Evolutionary conservation across 2,797 vertebrate species (phyloP), one percentile per base, ranked within the genome.

Genomic region (Apodemus agrarius): DNA sequence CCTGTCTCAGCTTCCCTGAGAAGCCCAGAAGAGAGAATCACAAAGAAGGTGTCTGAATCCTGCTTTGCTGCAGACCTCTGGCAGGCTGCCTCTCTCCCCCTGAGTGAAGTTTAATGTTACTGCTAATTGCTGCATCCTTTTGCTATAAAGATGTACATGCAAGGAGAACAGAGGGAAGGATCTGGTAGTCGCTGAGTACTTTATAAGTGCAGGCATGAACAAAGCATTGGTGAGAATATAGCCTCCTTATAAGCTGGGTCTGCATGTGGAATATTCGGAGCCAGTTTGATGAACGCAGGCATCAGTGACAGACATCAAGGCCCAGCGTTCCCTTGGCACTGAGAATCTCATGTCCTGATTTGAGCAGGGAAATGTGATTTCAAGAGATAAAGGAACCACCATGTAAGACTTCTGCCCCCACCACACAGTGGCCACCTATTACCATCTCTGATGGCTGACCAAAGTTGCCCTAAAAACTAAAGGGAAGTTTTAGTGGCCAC

Each of bases 111-210:
- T 6, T 7, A 69, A 34, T 14, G 61, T 84, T 54, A 65, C 65
- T n/a, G 75, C 52, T 59, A 93, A 91, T 72, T 87, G 52, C 29
- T 83, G 21, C 4, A 91, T 10, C 29, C 2, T 79, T 80, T 67
- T 90, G 4, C 31, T 46, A 10, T 54, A 61, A 91, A 95, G 31
- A 22, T 34, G 0, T 17, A 75, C 19, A 54, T 21, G 4, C 84
- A 89, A 91, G 1, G 8, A 52, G 40, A 89, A 69, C 49, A n/a
- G 88, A 85, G 65, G 6, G 34, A 83, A 19, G 24, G 43, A 75
- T 65, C 74, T 63, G 65, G 95, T 54, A 86, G 54, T 94, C 89
- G 86, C 72, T 26, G 24, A 72, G n/a, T n/a, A 72, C 65, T 93
- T 81, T 81, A 54, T 29, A 78, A 57, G 84, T 59, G 9, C 24